Percentiles rank a stretch among this genome's conserved stretches.
These are phyloP conservation scores for Anoplophora glabripennis DNA, from an alignment of 1,140 invertebrate genomes.

Conservation along the genomic window DNA sequence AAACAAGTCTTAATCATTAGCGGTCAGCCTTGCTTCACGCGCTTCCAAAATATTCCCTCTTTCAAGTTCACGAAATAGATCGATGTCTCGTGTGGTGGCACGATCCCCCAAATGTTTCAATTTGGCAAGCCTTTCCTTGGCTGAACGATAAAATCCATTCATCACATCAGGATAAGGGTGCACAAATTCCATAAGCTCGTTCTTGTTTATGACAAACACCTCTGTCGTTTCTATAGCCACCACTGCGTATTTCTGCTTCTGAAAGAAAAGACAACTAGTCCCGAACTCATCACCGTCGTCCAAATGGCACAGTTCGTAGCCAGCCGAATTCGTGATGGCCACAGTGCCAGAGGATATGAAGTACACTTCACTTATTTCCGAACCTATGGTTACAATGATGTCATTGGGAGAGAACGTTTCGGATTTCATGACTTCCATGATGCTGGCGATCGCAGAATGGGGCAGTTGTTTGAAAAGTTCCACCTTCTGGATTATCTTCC, in stretches of 20 bases:
- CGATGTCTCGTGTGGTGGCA: no score
- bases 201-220: neutral
- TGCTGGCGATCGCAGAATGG: slow-evolving; percentile 34
- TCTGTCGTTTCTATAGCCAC: slow-evolving; percentile 26
- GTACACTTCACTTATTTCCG: slow-evolving; percentile 46
- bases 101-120: no score
- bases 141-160: no score
- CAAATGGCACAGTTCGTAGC: slow-evolving; percentile 16
- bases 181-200: no score
- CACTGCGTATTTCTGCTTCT: neutral
- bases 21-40: no score
- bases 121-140: no score
- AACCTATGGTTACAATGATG: slow-evolving; percentile 48
- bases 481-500: slow-evolving; percentile 46
- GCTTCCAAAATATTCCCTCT: no score
- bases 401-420: slow-evolving; percentile 53
- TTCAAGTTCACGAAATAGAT: no score
- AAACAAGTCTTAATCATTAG: no score
- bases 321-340: slow-evolving; percentile 36
- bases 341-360: slow-evolving; percentile 53
- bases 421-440: slow-evolving; percentile 41
- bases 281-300: slow-evolving; percentile 28
- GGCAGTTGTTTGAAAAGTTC: slow-evolving; percentile 46
- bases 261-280: slow-evolving; percentile 1
- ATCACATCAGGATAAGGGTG: no score